Evolutionary conservation across 2,888 invertebrate species (phyloP).

Genomic region (Lampropteryx suffumata): DNA sequence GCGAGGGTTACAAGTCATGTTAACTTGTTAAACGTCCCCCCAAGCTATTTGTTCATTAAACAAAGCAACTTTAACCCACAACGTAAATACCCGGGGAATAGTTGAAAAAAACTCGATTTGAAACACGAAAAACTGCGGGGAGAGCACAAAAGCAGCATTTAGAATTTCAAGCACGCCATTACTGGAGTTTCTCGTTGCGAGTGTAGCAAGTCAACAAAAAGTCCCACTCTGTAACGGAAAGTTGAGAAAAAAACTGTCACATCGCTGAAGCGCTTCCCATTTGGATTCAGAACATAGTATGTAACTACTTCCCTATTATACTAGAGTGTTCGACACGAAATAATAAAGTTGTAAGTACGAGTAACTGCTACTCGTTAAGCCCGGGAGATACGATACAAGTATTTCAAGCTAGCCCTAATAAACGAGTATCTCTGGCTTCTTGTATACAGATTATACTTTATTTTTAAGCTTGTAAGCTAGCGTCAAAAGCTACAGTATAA

Average conservation of each 20-base stretch:
- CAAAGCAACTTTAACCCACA: slow-evolving; percentile 27
- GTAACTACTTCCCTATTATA: too few relatives aligned
- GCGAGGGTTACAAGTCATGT: slow-evolving; percentile 3
- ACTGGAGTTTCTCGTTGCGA: slow-evolving; percentile 29
- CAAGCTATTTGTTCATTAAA: slow-evolving; percentile 28
- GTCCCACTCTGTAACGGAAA: slow-evolving; percentile 19
- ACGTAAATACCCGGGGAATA: slow-evolving; percentile 40
- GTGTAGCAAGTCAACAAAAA: slow-evolving; percentile 40
- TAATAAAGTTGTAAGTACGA: too few relatives aligned
- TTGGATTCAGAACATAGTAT: background rate
- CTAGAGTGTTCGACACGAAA: too few relatives aligned
- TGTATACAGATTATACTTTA: too few relatives aligned
- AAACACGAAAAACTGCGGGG: slow-evolving; percentile 32
- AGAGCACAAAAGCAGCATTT: slow-evolving; percentile 41
- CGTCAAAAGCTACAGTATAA: too few relatives aligned
- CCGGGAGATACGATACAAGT: too few relatives aligned
- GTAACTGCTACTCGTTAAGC: too few relatives aligned
- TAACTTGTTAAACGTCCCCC: slow-evolving; percentile 9
- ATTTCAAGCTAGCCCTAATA: too few relatives aligned
- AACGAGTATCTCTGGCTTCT: too few relatives aligned
- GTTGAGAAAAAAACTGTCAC: slow-evolving; percentile 18
- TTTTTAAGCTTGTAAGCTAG: too few relatives aligned
- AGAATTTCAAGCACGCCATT: slow-evolving; percentile 49
- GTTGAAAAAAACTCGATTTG: slow-evolving; percentile 45
- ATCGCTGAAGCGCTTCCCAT: slow-evolving; percentile 1